Conservation (phyloP, 2,797 vertebrate species). For the Mus minutoides region DNA sequence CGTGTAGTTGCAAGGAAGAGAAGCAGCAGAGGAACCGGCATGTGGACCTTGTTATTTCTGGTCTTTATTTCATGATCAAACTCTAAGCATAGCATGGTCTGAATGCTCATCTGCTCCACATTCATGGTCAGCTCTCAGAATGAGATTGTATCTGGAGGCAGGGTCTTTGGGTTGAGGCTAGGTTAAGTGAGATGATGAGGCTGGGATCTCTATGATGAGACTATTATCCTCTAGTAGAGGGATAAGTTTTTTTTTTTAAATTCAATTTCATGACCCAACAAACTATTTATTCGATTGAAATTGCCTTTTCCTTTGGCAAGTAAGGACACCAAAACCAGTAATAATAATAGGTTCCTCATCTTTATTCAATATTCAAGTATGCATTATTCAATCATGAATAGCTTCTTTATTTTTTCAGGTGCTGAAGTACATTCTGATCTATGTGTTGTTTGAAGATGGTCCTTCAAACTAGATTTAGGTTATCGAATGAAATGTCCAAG, state of each 20-base stretch:
- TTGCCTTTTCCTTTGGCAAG: not conserved
- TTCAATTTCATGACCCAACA: not conserved
- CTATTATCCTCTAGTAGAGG: not conserved
- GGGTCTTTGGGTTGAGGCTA: not conserved
- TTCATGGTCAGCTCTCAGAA: not conserved
- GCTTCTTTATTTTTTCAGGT: not conserved
- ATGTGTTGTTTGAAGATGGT: not conserved
- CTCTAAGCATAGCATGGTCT: not conserved
- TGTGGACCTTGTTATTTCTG: not conserved
- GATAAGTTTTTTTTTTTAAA: not conserved
- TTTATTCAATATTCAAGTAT: too few relatives aligned
- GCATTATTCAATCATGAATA: not conserved
- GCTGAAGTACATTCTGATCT: not conserved
- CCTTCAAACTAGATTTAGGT: not conserved
- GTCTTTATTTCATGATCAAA: not conserved
- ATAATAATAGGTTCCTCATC: not conserved
- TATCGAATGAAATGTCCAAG: not conserved
- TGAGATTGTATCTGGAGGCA: not conserved
- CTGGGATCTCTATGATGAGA: not conserved
- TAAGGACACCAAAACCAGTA: not conserved
- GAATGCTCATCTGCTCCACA: not conserved
- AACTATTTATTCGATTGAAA: not conserved
- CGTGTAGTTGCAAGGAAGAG: not conserved
- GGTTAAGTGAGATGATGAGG: not conserved
- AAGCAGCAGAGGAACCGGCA: not conserved